A percentile compares a stretch with the other conserved stretches of the same genome.
phyloP scores from a whole-genome alignment of 2,797 vertebrate species.

The Erpetoichthys calabaricus region DNA sequence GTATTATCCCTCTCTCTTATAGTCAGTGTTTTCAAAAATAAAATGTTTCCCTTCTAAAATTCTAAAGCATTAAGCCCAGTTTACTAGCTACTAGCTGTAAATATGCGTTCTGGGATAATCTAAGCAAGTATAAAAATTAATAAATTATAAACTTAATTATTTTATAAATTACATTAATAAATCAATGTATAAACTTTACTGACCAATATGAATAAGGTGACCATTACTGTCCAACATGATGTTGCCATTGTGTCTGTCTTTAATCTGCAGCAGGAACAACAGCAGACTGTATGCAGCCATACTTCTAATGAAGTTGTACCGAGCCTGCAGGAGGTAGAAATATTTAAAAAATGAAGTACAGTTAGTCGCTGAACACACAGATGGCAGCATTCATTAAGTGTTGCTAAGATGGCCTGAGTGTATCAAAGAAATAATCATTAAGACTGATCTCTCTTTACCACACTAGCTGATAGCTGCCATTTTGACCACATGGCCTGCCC shows the following conservation, averaged over 20 bases:
- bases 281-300: conserved; percentile 93
- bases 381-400: no score
- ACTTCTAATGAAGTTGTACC: conserved; percentile 93
- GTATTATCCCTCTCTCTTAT: no score
- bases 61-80: no score
- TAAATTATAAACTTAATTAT: no score
- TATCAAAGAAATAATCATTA: no score
- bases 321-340: conserved; percentile 50
- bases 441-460: no score
- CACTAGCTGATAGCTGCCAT: no score
- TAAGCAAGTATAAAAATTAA: no score
- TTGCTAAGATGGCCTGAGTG: no score
- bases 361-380: background rate
- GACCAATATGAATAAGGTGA: conserved; percentile 90
- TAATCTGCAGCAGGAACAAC: conserved; percentile 88
- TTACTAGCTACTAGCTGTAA: no score
- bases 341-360: conserved; percentile 12
- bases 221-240: conserved; percentile 96
- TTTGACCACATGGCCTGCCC: no score
- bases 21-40: background rate
- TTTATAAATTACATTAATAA: background rate
- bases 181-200: conserved; percentile 20
- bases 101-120: no score
- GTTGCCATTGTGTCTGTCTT: conserved; percentile 91
- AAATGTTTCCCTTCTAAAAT: background rate